Evolutionary conservation across 2,113 vertebrate genomes (phyloP), one percentile per base, ranked within the genome.

Genomic region (Promerops cafer): DNA sequence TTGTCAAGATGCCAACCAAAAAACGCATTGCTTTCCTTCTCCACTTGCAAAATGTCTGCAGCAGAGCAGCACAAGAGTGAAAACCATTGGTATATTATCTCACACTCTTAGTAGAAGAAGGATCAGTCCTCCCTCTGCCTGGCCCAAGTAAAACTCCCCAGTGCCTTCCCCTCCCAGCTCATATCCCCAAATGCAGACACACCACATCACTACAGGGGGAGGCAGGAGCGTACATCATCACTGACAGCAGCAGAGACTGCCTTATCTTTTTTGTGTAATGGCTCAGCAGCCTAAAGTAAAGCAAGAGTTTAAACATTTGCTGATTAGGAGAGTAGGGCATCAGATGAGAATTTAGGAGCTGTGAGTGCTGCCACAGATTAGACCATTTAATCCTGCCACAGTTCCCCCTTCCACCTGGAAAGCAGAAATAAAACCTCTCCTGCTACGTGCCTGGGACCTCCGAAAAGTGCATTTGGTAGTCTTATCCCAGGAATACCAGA

Each of bases 1-100:
- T 75, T 78, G 79, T 79, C 79, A 93, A 88, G 82, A 91, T 53
- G 71, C 40, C 78, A 65, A 44, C 66, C 70, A 83, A 83, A 66
- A 2, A 37, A 0, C 1, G 1, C 30, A 24, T 24, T n/a, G 27
- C 60, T 52, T 85, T 82, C n/a, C 39, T 83, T 64, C 74, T 65
- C 64, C 39, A 23, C 52, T 83, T 5, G 2, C 59, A 59, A 72
- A 70, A 77, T 17, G 22, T 70, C 83, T 95, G 52, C 68, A 87
- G 54, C 54, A 64, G 40, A 80, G 71, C 59, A 83, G 26, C 50
- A 53, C 16, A 54, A 16, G 39, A 74, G 31, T 35, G 26, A 60
- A 83, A 90, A 77, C 8, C 23, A 44, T 5, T 3, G 1, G 22
- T 31, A 10, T 50, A 44, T 53, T 74, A 90, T 57, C 68, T 65